phyloP scores from a whole-genome alignment of 2,888 invertebrate species.

The Aplocera efformata region DNA sequence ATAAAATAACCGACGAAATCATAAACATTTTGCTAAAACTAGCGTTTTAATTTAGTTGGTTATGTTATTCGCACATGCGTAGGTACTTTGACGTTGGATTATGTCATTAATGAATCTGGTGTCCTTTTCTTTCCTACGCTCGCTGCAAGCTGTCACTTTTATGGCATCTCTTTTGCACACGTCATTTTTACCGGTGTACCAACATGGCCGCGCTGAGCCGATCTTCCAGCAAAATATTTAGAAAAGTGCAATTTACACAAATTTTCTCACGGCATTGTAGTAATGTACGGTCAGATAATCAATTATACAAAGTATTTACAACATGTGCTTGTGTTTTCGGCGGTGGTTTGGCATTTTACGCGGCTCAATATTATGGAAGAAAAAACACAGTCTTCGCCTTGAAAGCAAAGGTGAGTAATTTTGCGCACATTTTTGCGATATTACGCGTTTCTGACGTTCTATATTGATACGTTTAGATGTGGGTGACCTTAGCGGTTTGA shows the following conservation, averaged over 20 bases:
- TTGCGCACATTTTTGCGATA: background rate
- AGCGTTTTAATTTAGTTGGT: background rate
- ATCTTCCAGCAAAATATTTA: constrained; percentile 63
- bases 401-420: constrained; percentile 68
- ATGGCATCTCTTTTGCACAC: constrained; percentile 39
- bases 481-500: background rate
- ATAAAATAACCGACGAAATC: too few species aligned
- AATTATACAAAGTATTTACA: constrained; percentile 49
- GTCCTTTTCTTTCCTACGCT: constrained; percentile 1
- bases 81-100: background rate
- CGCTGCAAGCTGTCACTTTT: too few species aligned
- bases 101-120: too few species aligned
- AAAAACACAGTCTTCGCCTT: constrained; percentile 67
- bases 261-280: constrained; percentile 56
- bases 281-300: constrained; percentile 50
- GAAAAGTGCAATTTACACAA: constrained; percentile 58
- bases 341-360: constrained; percentile 61
- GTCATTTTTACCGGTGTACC: constrained; percentile 56
- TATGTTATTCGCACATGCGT: constrained; percentile 37
- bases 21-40: too few species aligned
- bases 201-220: constrained; percentile 78
- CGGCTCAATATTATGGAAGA: constrained; percentile 55
- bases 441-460: background rate
- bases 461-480: background rate
- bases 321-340: constrained; percentile 70